Base-by-base conservation (phyloP, 92 coral and sea anemone genomes). In the Porites rus region DNA sequence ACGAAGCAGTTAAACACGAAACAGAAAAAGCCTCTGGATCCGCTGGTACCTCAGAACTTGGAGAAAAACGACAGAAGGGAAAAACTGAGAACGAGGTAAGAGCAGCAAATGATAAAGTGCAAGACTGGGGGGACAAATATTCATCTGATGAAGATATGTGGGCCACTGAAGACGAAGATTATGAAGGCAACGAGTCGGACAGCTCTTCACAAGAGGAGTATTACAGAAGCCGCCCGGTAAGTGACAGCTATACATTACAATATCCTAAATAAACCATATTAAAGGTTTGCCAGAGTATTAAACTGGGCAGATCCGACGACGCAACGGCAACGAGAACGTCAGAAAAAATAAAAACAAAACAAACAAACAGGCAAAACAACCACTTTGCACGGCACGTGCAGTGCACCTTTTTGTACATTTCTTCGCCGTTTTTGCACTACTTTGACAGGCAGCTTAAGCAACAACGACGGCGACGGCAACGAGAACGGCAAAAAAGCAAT, bases 131-230 rank as follows among this genome's bases (percentile, higher is more conserved):
- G 6, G 83, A 66, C 4, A 16, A 77, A 10, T 54, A 43, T 63
- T 67, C 82, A 6, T 76, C 83, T 10, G 82, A 76, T 31, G 82
- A 85, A 52, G 88, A 85, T 18, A 76, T 76, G 14, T 85, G 88
- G 88, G 76, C 83, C 43, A 85, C 88, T 9, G 88, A 85, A 65
- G 82, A 77, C 50, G 88, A 85, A 53, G 88, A 85, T 18, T 16
- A 64, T 8, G 63, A 65, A 16, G 63, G 31, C 17, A 77, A 66
- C 77, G 61, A 76, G 8, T 67, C 83, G 52, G 88, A 85, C 77
- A 76, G 83, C 21, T 85, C 46, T 38, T 38, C 88, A 28, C 76
- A 75, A 28, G 88, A 85, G 8, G 88, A 85, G 64, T 63, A 53
- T 2, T 17, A 85, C 65, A 19, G 16, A 24, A 51, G 65, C 13